These are phyloP conservation scores for Polyommatus icarus DNA, from an alignment of 2,888 invertebrate genomes.

Conservation along the genomic window DNA sequence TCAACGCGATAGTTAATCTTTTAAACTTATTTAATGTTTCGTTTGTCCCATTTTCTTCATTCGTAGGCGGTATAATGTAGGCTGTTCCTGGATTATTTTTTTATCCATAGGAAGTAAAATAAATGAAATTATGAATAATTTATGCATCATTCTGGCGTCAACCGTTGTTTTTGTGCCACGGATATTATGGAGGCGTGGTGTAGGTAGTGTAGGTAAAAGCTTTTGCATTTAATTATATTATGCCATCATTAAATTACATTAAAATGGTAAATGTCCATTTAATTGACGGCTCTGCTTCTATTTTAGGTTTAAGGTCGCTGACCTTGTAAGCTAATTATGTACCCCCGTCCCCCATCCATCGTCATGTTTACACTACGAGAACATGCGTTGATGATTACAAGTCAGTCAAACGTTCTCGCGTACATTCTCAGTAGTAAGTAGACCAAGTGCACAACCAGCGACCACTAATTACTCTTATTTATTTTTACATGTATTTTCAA, in stretches of 20 bases:
- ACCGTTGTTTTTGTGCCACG: slow-evolving; percentile 2
- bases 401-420: slow-evolving; percentile 10
- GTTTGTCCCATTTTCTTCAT: not conserved
- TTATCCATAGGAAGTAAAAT: not conserved
- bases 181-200: not conserved
- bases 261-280: slow-evolving; percentile 6
- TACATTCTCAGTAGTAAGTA: slow-evolving; percentile 7
- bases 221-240: not conserved
- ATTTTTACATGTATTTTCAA: not conserved
- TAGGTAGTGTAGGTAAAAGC: not conserved
- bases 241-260: not conserved
- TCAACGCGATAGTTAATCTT: slow-evolving; percentile 16
- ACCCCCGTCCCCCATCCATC: slow-evolving; percentile 13
- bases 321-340: slow-evolving; percentile 25
- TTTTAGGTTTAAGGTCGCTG: slow-evolving; percentile 17
- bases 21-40: not conserved
- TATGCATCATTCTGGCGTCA: not conserved
- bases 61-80: not conserved
- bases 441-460: not conserved
- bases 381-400: slow-evolving; percentile 18
- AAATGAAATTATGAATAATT: not conserved
- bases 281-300: not conserved
- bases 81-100: not conserved
- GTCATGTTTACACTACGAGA: slow-evolving; percentile 24
- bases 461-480: slow-evolving; percentile 3